Evolutionary conservation across 2,797 vertebrate genomes (phyloP).

Genomic region (Acanthiza pusilla): DNA sequence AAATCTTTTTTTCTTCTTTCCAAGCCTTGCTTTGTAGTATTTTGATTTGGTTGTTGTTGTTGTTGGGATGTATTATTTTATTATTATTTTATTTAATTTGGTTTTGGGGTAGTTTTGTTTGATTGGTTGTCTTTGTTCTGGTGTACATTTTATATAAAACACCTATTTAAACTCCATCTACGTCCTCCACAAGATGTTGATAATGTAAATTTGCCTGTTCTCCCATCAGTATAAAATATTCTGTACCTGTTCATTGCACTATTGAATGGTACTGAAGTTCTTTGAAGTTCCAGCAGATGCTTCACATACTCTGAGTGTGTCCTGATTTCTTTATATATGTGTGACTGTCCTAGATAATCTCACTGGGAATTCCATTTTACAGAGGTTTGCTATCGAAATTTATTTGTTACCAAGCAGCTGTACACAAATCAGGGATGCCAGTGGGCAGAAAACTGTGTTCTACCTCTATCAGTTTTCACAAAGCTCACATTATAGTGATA

Average conservation of each 20-base stretch:
- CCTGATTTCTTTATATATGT: not conserved
- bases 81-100: not conserved
- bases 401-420: not conserved
- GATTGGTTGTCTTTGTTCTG: not conserved
- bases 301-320: not conserved
- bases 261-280: not conserved
- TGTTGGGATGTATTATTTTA: accelerated
- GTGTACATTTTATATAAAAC: not conserved
- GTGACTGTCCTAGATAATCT: not conserved
- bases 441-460: not conserved
- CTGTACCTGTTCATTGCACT: not conserved
- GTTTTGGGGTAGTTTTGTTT: accelerated
- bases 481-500: not conserved
- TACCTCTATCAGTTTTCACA: not conserved
- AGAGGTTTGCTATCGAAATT: not conserved
- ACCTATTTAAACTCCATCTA: not conserved
- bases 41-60: accelerated
- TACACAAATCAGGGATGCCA: not conserved
- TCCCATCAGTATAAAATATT: not conserved
- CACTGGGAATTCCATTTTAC: not conserved
- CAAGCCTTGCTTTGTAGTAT: not conserved
- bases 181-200: not conserved
- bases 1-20: not conserved
- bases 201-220: not conserved
- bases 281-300: not conserved